Evolutionary conservation across 2,797 vertebrate species (phyloP).

Genomic region (Natrix natrix): DNA sequence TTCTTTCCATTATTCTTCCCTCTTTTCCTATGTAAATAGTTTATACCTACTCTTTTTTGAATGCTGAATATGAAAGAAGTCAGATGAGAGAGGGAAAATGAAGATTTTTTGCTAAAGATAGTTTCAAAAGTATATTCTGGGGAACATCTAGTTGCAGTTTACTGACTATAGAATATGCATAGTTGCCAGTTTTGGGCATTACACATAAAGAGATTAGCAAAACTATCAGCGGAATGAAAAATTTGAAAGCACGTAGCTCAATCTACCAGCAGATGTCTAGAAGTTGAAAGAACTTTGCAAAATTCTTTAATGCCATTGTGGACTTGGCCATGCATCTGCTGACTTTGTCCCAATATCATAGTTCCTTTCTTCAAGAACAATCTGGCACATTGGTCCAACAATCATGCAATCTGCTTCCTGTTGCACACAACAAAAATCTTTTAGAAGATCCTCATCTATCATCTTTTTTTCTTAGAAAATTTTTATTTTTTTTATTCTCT

Average conservation of each 20-base stretch:
- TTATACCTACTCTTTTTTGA: background rate
- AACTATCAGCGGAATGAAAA: background rate
- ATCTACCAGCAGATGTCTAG: background rate
- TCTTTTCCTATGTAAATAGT: background rate
- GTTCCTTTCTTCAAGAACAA: background rate
- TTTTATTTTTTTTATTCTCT: too few species aligned
- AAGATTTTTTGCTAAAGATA: background rate
- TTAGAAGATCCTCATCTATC: background rate
- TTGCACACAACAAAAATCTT: background rate
- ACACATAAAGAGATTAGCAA: background rate
- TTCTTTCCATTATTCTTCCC: background rate
- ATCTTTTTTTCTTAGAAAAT: background rate
- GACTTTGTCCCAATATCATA: background rate
- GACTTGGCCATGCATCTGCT: background rate
- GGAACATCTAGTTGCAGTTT: background rate
- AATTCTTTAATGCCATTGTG: background rate
- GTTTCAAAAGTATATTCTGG: background rate
- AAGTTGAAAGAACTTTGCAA: background rate
- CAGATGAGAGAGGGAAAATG: background rate
- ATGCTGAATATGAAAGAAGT: background rate
- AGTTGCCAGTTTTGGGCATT: background rate
- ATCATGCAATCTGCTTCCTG: background rate
- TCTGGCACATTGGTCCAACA: background rate
- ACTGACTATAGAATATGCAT: background rate
- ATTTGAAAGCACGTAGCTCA: background rate